phyloP scores from a whole-genome alignment of 2,113 vertebrate species.

The Oryzias celebensis region DNA sequence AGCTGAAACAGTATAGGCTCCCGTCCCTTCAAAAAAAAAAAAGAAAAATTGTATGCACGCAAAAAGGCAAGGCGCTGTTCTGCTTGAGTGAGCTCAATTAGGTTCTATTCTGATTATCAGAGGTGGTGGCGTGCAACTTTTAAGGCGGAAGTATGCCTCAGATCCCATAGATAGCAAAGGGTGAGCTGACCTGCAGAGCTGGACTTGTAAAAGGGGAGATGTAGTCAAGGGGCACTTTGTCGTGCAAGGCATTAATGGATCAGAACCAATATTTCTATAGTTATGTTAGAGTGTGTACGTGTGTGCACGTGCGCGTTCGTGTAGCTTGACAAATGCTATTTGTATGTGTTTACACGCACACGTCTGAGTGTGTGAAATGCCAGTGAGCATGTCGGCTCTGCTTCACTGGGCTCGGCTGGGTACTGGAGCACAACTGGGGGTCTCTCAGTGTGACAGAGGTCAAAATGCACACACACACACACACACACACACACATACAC shows the following conservation, averaged over 20 bases:
- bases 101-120: conserved; percentile 72
- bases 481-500: conserved; percentile 12
- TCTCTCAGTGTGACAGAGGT: conserved; percentile 71
- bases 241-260: conserved; percentile 33
- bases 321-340: conserved; percentile 66
- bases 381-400: conserved; percentile 90
- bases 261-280: conserved; percentile 60
- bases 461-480: conserved; percentile 47
- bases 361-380: conserved; percentile 80
- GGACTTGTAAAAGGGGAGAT: conserved; percentile 17
- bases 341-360: conserved; percentile 70
- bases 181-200: conserved; percentile 43
- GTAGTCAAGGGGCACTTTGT: conserved; percentile 23
- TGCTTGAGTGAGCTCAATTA: conserved; percentile 69
- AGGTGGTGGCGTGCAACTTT: conserved; percentile 77
- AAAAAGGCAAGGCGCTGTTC: conserved; percentile 82
- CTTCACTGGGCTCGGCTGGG: conserved; percentile 84
- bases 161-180: conserved; percentile 59
- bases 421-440: conserved; percentile 70
- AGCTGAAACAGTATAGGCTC: conserved; percentile 78
- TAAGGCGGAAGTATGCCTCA: conserved; percentile 90
- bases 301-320: conserved; percentile 24
- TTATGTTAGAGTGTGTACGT: conserved; percentile 14
- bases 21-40: conserved; percentile 59
- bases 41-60: conserved; percentile 18